Conservation (phyloP, 2,888 invertebrate genomes). For the Agrochola circellaris region DNA sequence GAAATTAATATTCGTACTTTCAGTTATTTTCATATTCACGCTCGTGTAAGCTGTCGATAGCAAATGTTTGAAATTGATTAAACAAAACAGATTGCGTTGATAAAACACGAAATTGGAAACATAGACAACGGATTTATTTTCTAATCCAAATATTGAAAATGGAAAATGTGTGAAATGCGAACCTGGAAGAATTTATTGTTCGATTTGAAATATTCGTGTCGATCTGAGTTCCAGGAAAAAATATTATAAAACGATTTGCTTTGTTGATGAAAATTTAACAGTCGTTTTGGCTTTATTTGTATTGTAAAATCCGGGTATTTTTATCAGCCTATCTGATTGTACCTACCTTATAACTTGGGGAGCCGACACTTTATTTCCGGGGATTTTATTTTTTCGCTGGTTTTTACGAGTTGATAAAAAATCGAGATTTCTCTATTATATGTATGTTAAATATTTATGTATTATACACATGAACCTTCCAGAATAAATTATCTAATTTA, state of each 20-base stretch:
- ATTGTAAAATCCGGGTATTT: neutral
- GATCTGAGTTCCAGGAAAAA: neutral
- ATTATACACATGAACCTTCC: too few species aligned
- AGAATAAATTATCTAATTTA: too few species aligned
- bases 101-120: constrained; percentile 37
- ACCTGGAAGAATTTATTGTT: constrained; percentile 15
- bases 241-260: neutral
- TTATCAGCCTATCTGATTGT: too few species aligned
- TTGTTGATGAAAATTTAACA: neutral
- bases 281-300: neutral
- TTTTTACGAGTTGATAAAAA: too few species aligned
- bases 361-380: neutral
- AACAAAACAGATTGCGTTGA: constrained; percentile 49
- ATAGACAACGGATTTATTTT: constrained; percentile 37
- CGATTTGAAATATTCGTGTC: constrained; percentile 4
- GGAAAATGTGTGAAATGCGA: constrained; percentile 13
- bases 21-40: neutral
- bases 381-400: too few species aligned
- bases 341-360: neutral
- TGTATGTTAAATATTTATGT: too few species aligned
- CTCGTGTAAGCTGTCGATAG: constrained; percentile 19
- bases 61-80: constrained; percentile 61
- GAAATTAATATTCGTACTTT: neutral
- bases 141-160: constrained; percentile 56
- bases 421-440: too few species aligned